Conservation (phyloP, 2,888 invertebrate genomes). For the Nomada ferruginata region DNA sequence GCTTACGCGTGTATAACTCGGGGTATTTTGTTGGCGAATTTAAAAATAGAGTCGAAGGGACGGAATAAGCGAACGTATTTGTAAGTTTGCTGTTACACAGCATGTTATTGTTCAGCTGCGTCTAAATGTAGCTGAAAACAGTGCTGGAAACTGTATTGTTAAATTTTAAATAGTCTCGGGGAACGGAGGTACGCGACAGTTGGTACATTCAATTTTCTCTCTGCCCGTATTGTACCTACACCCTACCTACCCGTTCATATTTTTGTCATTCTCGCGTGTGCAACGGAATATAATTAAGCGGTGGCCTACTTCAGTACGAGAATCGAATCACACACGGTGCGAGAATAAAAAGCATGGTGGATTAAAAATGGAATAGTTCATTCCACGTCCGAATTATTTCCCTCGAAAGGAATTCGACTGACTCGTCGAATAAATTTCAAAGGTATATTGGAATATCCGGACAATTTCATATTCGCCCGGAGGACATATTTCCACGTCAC, state of each 20-base stretch:
- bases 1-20: background rate
- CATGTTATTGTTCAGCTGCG: background rate
- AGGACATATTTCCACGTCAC: background rate
- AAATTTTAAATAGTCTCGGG: background rate
- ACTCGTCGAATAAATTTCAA: background rate
- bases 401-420: background rate
- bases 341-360: too few relatives aligned
- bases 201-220: background rate
- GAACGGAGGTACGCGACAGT: background rate
- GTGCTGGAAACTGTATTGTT: background rate
- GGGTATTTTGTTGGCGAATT: constrained; percentile 5
- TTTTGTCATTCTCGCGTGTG: too few relatives aligned
- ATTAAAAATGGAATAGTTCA: background rate
- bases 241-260: background rate
- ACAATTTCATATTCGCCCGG: too few relatives aligned
- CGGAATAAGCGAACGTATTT: constrained; percentile 5
- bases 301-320: background rate
- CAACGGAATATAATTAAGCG: background rate
- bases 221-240: background rate
- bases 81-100: background rate
- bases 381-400: background rate
- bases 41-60: constrained; percentile 21
- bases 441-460: background rate
- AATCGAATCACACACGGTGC: background rate
- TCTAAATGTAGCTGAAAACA: background rate